phyloP scores from a whole-genome alignment of 2,888 invertebrate genomes.

The Cryptocheilus praepositus region DNA sequence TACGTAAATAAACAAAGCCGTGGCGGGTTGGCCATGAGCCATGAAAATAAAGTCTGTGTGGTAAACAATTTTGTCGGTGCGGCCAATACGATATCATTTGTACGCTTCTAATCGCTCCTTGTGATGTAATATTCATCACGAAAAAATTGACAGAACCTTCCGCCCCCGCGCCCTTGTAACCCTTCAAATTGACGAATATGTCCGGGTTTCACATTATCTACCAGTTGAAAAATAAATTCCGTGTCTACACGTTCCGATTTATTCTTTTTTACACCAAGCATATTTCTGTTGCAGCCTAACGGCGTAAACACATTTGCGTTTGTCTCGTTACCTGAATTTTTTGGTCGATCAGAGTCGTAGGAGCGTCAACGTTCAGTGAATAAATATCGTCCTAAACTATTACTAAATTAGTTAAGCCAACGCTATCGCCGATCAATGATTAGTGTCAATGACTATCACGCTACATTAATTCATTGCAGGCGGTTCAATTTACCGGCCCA shows the following conservation, averaged over 20 bases:
- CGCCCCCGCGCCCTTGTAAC: too few species aligned
- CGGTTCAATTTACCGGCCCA: neutral
- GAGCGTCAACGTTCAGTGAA: too few species aligned
- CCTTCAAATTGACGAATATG: too few species aligned
- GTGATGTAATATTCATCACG: conserved; percentile 8
- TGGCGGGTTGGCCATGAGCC: neutral
- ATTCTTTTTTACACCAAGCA: too few species aligned
- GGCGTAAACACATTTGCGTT: too few species aligned
- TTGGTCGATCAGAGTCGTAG: too few species aligned
- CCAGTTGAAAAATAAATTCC: too few species aligned
- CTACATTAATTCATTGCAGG: conserved; percentile 15
- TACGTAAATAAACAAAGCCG: neutral
- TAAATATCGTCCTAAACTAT: conserved; percentile 27
- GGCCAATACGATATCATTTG: conserved; percentile 25
- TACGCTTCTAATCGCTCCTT: conserved; percentile 41
- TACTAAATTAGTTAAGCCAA: conserved; percentile 27
- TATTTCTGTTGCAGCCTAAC: too few species aligned
- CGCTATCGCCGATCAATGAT: conserved; percentile 25
- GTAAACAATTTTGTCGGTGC: neutral
- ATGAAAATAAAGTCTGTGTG: neutral
- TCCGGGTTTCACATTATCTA: too few species aligned
- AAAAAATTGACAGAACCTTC: too few species aligned
- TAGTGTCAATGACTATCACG: conserved; percentile 10
- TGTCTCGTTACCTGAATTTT: too few species aligned
- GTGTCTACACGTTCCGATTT: too few species aligned